Evolutionary conservation across 2,113 vertebrate species (phyloP).

Genomic region (Indicator maculatus): DNA sequence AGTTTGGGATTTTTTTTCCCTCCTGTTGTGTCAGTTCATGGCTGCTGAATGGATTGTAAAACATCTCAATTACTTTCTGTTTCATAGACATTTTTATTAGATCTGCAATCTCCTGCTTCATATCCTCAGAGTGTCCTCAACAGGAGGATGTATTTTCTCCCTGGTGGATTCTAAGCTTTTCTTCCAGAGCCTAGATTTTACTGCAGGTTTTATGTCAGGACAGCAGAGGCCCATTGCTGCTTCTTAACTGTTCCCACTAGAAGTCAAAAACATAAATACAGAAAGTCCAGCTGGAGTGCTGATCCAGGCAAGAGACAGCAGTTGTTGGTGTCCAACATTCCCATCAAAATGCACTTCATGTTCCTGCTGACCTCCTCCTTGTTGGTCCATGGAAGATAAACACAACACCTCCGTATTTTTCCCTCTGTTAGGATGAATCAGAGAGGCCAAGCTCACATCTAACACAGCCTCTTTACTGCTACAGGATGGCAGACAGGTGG

Average conservation of each 20-base stretch:
- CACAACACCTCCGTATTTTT: not conserved
- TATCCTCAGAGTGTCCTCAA: slow-evolving; percentile 30
- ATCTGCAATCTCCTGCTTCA: slow-evolving; percentile 52
- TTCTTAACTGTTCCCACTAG: slow-evolving; percentile 26
- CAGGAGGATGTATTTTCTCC: slow-evolving; percentile 24
- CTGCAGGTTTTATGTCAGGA: slow-evolving; percentile 37
- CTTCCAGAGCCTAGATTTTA: slow-evolving; percentile 57
- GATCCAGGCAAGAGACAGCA: not conserved
- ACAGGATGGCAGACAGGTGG: not conserved
- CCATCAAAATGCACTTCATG: slow-evolving; percentile 9
- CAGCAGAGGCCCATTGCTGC: slow-evolving; percentile 10
- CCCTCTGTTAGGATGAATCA: not conserved
- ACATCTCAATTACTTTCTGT: slow-evolving; percentile 52
- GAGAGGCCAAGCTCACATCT: not conserved
- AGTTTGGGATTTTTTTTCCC: not conserved
- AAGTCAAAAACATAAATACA: slow-evolving; percentile 25
- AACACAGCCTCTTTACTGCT: not conserved
- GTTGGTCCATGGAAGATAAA: slow-evolving; percentile 15
- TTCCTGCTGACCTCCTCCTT: slow-evolving; percentile 21
- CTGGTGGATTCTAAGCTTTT: slow-evolving; percentile 28
- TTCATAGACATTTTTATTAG: slow-evolving; percentile 59
- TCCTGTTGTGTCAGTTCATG: slow-evolving; percentile 3
- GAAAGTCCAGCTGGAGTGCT: not conserved
- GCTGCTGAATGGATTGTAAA: slow-evolving; percentile 38
- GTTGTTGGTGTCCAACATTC: not conserved